These are phyloP conservation scores for Rhinophrynus dorsalis DNA, from an alignment of 2,797 vertebrate species.

Conservation along the genomic window DNA sequence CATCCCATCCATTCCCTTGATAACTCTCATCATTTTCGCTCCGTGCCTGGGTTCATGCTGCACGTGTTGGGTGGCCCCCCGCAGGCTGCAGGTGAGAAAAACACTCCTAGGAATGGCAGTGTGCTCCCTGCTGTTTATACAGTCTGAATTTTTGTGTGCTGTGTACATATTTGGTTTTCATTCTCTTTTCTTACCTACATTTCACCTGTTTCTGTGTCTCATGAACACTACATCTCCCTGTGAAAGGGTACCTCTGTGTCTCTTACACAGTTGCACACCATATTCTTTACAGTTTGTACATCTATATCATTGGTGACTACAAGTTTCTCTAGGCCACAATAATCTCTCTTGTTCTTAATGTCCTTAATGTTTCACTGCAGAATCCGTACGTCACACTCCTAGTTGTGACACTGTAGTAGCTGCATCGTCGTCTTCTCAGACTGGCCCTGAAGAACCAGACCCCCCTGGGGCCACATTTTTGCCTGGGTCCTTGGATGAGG, in stretches of 20 bases:
- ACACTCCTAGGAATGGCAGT: not conserved
- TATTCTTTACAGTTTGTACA: no score
- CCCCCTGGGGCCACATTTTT: slow-evolving; percentile 81
- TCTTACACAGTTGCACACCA: no score
- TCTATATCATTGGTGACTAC: no score
- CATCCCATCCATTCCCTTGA: slow-evolving; percentile 99
- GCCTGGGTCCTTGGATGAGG: slow-evolving; percentile 82
- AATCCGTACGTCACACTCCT: slow-evolving; percentile 90
- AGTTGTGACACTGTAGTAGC: slow-evolving; percentile 86
- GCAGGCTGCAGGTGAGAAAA: slow-evolving; percentile 85
- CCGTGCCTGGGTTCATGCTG: slow-evolving; percentile 66
- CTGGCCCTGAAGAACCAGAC: slow-evolving; percentile 84
- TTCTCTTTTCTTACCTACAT: not conserved
- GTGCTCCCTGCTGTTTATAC: not conserved
- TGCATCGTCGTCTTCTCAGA: slow-evolving; percentile 73
- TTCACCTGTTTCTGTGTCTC: not conserved
- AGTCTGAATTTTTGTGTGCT: not conserved
- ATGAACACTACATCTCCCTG: no score
- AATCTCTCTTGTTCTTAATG: not conserved
- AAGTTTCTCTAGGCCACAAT: no score
- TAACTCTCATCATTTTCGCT: slow-evolving; percentile 99
- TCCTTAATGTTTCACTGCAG: slow-evolving; percentile 67
- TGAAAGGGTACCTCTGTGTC: no score
- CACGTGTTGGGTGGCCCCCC: slow-evolving; percentile 39
- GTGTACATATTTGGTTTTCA: not conserved